Percentiles rank a stretch among this genome's conserved stretches.
These are phyloP conservation scores for Pectinophora gossypiella DNA, from an alignment of 1,140 invertebrate genomes.

Conservation along the genomic window DNA sequence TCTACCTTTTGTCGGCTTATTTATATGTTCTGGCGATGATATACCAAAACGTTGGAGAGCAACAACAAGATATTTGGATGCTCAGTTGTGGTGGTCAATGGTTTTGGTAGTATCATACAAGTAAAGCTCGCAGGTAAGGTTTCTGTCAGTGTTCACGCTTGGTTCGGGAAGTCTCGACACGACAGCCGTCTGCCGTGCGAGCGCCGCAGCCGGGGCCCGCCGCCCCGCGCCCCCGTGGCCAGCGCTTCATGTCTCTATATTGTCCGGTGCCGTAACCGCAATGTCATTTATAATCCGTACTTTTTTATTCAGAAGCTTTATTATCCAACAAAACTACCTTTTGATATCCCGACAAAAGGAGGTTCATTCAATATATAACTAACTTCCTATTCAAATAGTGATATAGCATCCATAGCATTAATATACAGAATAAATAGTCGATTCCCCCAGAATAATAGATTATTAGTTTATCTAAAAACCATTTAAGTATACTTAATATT, in stretches of 20 bases:
- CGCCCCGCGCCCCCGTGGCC: constrained; percentile 26
- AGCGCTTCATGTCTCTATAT: constrained; percentile 52
- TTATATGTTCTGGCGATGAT: constrained; percentile 36
- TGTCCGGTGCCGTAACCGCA: constrained; percentile 53
- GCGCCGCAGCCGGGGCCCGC: constrained; percentile 24
- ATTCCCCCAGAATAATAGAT: not conserved
- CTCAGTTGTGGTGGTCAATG: not conserved
- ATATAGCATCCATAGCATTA: not conserved
- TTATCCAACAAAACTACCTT: constrained; percentile 23
- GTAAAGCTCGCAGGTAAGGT: constrained; percentile 46
- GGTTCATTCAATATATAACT: too few species aligned
- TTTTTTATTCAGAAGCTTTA: constrained; percentile 30
- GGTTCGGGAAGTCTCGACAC: constrained; percentile 41
- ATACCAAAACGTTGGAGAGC: constrained; percentile 35
- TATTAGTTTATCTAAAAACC: constrained; percentile 8
- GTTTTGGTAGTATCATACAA: constrained; percentile 51
- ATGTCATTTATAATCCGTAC: constrained; percentile 32
- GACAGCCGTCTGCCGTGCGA: constrained; percentile 32
- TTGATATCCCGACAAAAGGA: not conserved
- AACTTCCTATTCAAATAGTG: too few species aligned
- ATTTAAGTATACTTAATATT: constrained; percentile 15
- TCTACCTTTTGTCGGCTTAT: constrained; percentile 51
- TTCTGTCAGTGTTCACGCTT: constrained; percentile 62
- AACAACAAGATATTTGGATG: not conserved
- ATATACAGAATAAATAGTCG: not conserved